A percentile compares a stretch with the other conserved stretches of the same genome.
These are phyloP conservation scores for Trichogramma dendrolimi DNA, from an alignment of 2,888 invertebrate species.

Conservation along the genomic window DNA sequence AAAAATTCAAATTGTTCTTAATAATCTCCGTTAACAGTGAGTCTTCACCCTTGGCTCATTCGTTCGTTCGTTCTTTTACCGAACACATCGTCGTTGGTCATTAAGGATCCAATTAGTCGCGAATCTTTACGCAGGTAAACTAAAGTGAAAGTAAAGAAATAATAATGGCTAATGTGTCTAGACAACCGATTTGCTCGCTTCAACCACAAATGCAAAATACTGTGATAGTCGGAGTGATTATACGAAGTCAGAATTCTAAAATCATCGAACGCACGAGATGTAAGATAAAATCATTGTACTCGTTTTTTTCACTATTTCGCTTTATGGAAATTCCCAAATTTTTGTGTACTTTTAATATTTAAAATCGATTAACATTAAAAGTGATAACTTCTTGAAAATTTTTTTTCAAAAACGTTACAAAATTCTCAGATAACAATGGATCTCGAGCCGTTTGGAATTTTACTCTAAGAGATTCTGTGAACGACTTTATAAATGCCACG, in stretches of 20 bases:
- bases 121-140: no score
- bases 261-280: slow-evolving; percentile 41
- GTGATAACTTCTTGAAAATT: background rate
- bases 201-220: slow-evolving; percentile 43
- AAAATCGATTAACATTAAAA: background rate
- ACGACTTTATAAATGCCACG: slow-evolving; percentile 70
- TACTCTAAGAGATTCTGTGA: slow-evolving; percentile 69
- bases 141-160: background rate
- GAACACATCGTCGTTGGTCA: no score
- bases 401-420: background rate
- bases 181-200: slow-evolving; percentile 41
- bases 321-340: background rate
- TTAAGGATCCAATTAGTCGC: no score
- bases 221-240: slow-evolving; percentile 45
- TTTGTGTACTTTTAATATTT: background rate
- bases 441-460: slow-evolving; percentile 70
- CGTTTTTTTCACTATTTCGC: background rate
- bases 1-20: no score
- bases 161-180: slow-evolving; percentile 42
- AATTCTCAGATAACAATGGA: slow-evolving; percentile 34
- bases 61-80: no score
- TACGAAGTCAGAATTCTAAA: slow-evolving; percentile 42
- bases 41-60: no score
- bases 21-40: no score
- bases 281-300: slow-evolving; percentile 28